A percentile compares a stretch with the other conserved stretches of the same genome.
phyloP scores from a whole-genome alignment of 2,888 invertebrate species.

The Xylocampa areola region DNA sequence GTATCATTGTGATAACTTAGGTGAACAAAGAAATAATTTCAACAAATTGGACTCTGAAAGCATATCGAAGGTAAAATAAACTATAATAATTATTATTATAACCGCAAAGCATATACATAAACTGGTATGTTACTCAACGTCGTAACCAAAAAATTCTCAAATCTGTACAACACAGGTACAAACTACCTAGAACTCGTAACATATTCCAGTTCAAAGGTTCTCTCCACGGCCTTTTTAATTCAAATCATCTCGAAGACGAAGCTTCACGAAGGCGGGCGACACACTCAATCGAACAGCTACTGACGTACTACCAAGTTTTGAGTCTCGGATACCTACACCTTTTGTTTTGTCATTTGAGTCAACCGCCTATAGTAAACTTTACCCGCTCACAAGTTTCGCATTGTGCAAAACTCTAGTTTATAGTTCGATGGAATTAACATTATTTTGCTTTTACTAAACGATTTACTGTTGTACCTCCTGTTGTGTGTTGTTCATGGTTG shows the following conservation, averaged over 20 bases:
- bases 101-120: too few species aligned
- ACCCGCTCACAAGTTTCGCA: slow-evolving; percentile 56
- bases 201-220: slow-evolving; percentile 56
- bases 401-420: slow-evolving; percentile 49
- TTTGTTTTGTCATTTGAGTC: slow-evolving; percentile 74
- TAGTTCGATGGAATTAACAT: slow-evolving; percentile 50
- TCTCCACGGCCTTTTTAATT: slow-evolving; percentile 59
- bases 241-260: slow-evolving; percentile 56
- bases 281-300: slow-evolving; percentile 64
- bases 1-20: too few species aligned
- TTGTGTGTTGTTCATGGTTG: slow-evolving; percentile 2
- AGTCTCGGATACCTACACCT: slow-evolving; percentile 60
- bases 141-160: slow-evolving; percentile 2
- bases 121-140: too few species aligned
- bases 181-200: slow-evolving; percentile 43
- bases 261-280: slow-evolving; percentile 50
- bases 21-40: too few species aligned
- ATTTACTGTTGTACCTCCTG: slow-evolving; percentile 30
- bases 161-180: slow-evolving; percentile 24
- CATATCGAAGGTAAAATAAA: too few species aligned
- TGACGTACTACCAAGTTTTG: slow-evolving; percentile 66
- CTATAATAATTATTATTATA: too few species aligned
- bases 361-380: slow-evolving; percentile 62
- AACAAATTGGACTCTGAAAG: too few species aligned
- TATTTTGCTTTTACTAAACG: slow-evolving; percentile 41